Base-by-base conservation (phyloP, 2,113 vertebrate species). In the Genyomyrus donnyi region DNA sequence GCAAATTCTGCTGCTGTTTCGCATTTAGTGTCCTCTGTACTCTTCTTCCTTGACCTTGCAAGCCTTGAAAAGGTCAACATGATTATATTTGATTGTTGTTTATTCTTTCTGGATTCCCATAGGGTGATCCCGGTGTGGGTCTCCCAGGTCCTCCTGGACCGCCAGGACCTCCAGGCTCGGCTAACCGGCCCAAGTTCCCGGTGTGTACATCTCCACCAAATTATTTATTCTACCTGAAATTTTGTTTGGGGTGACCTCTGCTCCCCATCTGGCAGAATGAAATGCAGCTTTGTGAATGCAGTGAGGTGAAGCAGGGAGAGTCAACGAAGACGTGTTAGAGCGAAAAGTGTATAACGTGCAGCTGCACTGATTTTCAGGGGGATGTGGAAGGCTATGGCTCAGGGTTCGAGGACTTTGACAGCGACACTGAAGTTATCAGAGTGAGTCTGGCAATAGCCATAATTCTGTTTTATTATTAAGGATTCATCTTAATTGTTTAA, bases 51-150 rank as follows among this genome's bases (percentile, higher is more conserved):
- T 80, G 74, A 80, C 74, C 74, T 80, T 17, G 74, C 13, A 19
- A 80, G 31, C 74, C 17, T 80, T 80, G 74, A 8, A 21, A 17
- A 80, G 74, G 74, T 80, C 74, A 53, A 56, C 50, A 24, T 58
- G 87, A 62, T 39, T 62, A 17, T 88, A 62, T 88, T 56, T 80
- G 74, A 80, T 80, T 35, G 35, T 42, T 52, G 48, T 52, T 31
- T 70, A 27, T 24, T 49, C 15, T 50, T 11, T 9, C 46, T 19
- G 89, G 89, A 90, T 27, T 92, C 87, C 91, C 91, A 91, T 90
- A 98, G 97, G 96, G 96, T 48, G 96, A 97, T 93, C 46, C 92
- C 90, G 96, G 95, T 11, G 91, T 96, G 58, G 95, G 96, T 80
- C 48, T 95, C 0, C 94, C 95, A 31, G 97, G 97, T 19, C 95